Evolutionary conservation across 37 sponge, comb jelly and placozoan genomes (phyloP), one percentile per base, ranked within the genome.

Genomic region (Bolinopsis microptera): DNA sequence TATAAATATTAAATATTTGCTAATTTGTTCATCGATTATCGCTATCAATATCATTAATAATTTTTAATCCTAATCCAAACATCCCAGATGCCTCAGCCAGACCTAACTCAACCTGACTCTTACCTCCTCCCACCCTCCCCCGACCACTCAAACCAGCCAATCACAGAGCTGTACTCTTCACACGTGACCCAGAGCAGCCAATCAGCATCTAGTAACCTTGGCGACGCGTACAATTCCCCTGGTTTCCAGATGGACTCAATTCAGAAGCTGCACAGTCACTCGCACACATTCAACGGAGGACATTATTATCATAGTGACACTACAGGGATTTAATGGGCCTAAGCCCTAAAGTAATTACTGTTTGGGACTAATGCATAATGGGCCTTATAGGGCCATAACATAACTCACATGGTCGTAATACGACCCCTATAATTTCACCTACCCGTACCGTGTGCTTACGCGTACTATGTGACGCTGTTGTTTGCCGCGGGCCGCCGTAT

Each of bases 51-150:
- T n/a, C n/a, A n/a, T n/a, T n/a, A n/a, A n/a, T n/a, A n/a, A n/a
- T n/a, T n/a, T n/a, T n/a, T n/a, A n/a, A n/a, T n/a, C n/a, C n/a
- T n/a, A n/a, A n/a, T n/a, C n/a, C n/a, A n/a, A n/a, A n/a, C n/a
- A n/a, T 48, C 61, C 5, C 61, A 48, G 61, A 48, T 48, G 5
- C 13, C 61, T 48, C 61, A 13, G 5, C 61, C 61, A 18, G 61
- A 48, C 5, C 5, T 48, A 48, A 5, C 61, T 48, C 61, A 48
- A 48, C 61, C 61, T 48, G 74, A 72, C 35, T 32, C 80, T 36
- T 77, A 33, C 80, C 80, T 77, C 80, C 80, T 77, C 37, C 80
- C 80, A 21, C 80, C 28, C 80, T 77, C 80, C 0, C 80, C 80
- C 37, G 21, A 22, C 74, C 2, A 13, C 80, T 48, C 61, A 5